Conservation (phyloP, 1,140 invertebrate genomes). For the Meloidogyne floridensis region DNA sequence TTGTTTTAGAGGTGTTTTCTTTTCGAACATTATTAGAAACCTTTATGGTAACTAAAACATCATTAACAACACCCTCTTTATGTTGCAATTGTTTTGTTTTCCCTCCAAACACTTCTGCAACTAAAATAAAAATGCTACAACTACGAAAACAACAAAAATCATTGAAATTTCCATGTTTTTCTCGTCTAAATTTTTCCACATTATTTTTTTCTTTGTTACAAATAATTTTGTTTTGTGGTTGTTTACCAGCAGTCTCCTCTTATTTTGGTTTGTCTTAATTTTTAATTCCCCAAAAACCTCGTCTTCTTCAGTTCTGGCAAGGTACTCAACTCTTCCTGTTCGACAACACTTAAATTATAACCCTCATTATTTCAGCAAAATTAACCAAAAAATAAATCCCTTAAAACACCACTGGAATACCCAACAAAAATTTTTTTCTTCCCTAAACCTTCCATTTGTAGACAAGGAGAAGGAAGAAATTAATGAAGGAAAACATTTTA, state of each 20-base stretch:
- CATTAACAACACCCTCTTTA: neutral
- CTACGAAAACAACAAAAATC: neutral
- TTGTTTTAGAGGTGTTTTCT: neutral
- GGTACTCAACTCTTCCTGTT: slow-evolving; percentile 12
- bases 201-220: neutral
- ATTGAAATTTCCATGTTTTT: neutral
- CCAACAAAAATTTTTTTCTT: slow-evolving; percentile 14
- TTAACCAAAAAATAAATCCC: neutral
- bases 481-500: neutral
- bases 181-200: neutral
- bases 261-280: neutral
- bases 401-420: neutral
- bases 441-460: neutral
- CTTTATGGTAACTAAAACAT: too few species aligned
- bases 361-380: neutral
- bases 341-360: neutral
- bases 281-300: neutral
- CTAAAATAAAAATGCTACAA: neutral
- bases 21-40: neutral
- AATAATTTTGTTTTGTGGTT: neutral
- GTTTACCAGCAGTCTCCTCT: neutral
- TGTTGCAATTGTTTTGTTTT: neutral
- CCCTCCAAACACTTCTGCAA: neutral
- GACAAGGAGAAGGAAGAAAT: slow-evolving; percentile 1
- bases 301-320: slow-evolving; percentile 6